These are phyloP conservation scores for Urechis unicinctus DNA, from an alignment of 2,888 invertebrate species.

Conservation along the genomic window DNA sequence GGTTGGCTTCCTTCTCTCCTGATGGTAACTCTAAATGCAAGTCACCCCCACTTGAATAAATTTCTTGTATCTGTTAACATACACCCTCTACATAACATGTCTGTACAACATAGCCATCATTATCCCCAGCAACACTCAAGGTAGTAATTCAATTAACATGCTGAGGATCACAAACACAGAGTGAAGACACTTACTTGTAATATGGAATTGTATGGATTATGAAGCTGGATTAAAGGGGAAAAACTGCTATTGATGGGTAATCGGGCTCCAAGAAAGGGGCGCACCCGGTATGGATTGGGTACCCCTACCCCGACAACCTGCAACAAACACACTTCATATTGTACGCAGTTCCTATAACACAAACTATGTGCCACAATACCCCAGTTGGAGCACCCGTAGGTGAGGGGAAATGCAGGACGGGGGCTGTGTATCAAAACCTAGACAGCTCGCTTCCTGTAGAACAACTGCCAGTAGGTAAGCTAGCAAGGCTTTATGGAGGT, in stretches of 20 bases:
- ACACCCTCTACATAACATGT: no score
- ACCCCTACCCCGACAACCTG: conserved; percentile 63
- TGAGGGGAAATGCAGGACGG: no score
- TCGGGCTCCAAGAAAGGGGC: conserved; percentile 82
- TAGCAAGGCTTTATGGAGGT: no score
- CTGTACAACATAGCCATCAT: no score
- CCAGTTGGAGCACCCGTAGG: no score
- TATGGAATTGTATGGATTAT: conserved; percentile 84
- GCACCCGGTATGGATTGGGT: conserved; percentile 82
- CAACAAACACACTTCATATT: conserved; percentile 14
- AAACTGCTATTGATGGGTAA: conserved; percentile 87
- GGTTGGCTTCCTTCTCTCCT: conserved; percentile 66
- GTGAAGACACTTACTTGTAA: conserved; percentile 64
- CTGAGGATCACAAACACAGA: conserved; percentile 4
- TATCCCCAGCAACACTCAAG: not conserved
- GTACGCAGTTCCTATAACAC: no score
- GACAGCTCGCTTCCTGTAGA: no score
- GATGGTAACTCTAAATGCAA: conserved; percentile 79
- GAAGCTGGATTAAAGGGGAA: conserved; percentile 80
- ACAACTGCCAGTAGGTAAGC: no score
- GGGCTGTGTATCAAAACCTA: no score
- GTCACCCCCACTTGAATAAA: conserved; percentile 72
- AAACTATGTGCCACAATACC: no score
- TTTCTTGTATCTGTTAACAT: conserved; percentile 65
- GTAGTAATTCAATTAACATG: no score